These are phyloP conservation scores for Hucho hucho DNA, from an alignment of 2,113 vertebrate genomes.

Conservation along the genomic window DNA sequence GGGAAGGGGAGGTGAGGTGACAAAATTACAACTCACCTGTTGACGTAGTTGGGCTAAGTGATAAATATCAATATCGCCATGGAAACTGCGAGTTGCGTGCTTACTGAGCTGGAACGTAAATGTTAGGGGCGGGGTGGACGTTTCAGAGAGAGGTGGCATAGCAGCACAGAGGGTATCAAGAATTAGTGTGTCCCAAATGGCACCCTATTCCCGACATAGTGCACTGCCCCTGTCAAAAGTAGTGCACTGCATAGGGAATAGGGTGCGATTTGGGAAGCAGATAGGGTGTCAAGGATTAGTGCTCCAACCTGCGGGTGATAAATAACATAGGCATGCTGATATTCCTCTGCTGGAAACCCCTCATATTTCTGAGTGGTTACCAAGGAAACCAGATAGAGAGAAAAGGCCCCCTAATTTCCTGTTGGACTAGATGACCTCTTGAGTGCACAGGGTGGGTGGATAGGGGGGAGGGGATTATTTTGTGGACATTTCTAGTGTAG, in stretches of 20 bases:
- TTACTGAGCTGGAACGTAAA: conserved; percentile 2
- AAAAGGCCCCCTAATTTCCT: conserved; percentile 2
- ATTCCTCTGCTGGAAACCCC: not conserved
- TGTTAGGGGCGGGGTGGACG: conserved; percentile 22
- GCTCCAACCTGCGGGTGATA: not conserved
- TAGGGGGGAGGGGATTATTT: not conserved
- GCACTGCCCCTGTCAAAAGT: too few species aligned
- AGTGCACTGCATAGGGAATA: too few species aligned
- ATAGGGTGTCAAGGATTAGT: not conserved
- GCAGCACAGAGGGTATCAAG: conserved; percentile 54
- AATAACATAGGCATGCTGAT: conserved; percentile 3
- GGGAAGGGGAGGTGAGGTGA: not conserved
- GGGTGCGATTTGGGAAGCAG: not conserved
- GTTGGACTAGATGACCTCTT: conserved; percentile 3
- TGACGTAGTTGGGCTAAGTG: conserved; percentile 34
- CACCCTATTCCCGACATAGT: conserved; percentile 1
- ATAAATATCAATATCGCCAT: conserved; percentile 63
- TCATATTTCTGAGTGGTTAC: conserved; percentile 11
- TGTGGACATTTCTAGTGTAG: not conserved
- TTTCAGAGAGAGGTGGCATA: conserved; percentile 46
- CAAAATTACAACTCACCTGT: conserved; percentile 64
- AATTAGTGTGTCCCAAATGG: conserved; percentile 58
- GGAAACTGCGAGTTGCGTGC: conserved; percentile 49
- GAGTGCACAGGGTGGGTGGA: not conserved
- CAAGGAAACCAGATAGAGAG: conserved; percentile 7